phyloP scores from a whole-genome alignment of 2,113 vertebrate genomes.

The Tonatia bakeri region DNA sequence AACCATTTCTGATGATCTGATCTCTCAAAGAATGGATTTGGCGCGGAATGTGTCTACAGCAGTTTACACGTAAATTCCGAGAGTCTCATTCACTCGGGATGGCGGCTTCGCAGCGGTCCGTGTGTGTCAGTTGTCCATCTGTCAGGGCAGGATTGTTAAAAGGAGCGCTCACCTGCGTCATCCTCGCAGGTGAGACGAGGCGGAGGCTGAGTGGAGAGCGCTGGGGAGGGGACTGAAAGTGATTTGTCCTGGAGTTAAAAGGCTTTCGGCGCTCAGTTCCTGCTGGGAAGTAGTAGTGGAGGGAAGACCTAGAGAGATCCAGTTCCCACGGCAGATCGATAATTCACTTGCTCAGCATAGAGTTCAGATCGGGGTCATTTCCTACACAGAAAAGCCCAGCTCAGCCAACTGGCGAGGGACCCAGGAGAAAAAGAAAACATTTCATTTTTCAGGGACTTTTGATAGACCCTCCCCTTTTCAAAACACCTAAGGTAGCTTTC shows the following conservation, averaged over 20 bases:
- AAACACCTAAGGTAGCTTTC: background rate
- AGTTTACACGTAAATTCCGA: background rate
- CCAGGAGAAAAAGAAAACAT: background rate
- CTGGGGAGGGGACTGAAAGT: background rate
- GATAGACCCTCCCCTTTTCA: background rate
- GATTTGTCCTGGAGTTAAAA: background rate
- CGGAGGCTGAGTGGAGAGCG: background rate
- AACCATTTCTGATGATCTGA: background rate
- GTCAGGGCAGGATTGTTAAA: background rate
- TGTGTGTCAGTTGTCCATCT: background rate
- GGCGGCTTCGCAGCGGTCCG: background rate
- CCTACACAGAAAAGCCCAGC: background rate
- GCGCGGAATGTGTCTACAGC: background rate
- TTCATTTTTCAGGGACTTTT: background rate
- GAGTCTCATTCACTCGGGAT: background rate
- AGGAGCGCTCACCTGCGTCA: conserved; percentile 32
- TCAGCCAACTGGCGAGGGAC: background rate
- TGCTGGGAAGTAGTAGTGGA: conserved; percentile 30
- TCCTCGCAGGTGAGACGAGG: background rate
- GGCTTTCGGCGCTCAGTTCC: background rate
- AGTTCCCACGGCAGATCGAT: conserved; percentile 67
- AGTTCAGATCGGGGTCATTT: conserved; percentile 68
- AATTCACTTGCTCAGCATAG: conserved; percentile 31
- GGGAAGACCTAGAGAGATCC: conserved; percentile 50
- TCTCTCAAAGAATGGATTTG: background rate